Evolutionary conservation across 2,113 vertebrate genomes (phyloP), one percentile per base, ranked within the genome.

Genomic region (Petaurus breviceps): DNA sequence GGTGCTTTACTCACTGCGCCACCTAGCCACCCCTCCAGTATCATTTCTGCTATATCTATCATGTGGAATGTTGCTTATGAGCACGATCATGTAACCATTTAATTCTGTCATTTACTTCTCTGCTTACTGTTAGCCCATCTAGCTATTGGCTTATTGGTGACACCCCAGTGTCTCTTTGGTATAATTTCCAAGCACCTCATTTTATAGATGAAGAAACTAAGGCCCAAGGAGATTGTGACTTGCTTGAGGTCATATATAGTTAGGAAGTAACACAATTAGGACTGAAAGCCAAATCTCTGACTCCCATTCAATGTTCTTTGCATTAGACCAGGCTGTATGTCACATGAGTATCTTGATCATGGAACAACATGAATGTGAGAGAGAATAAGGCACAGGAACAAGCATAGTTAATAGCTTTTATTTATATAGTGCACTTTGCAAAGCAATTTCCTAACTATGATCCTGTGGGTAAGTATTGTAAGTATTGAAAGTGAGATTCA

Each of bases 271-370:
- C 16, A 84, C 22, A 84, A 23, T 23, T 84, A 16, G 19, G 37
- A 22, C n/a, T 84, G 8, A 19, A 84, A n/a, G 6, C n/a, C 68
- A 84, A 84, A 84, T 16, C 19, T 23, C 68, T 84, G 68, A 84
- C 16, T 23, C 68, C 19, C 23, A 43, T 6, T 84, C 16, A 43
- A 8, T 43, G 7, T 9, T 68, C 61, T 68, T 16, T 84, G 68
- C n/a, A 43, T 2, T 84, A 84, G 68, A 43, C 6, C 37, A 84
- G 16, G 16, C 16, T 5, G 23, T 47, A 90, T 51, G 5, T 90
- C 68, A 92, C 89, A 95, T 19, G 94, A 96, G 96, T 96, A 94
- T 52, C 37, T 96, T 49, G 31, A 95, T 96, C 96, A 96, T 95
- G 92, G 52, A 92, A 94, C 94, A 94, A 12, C 28, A 51, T 53